phyloP scores from a whole-genome alignment of 2,797 vertebrate genomes.

The Gymnothorax javanicus region DNA sequence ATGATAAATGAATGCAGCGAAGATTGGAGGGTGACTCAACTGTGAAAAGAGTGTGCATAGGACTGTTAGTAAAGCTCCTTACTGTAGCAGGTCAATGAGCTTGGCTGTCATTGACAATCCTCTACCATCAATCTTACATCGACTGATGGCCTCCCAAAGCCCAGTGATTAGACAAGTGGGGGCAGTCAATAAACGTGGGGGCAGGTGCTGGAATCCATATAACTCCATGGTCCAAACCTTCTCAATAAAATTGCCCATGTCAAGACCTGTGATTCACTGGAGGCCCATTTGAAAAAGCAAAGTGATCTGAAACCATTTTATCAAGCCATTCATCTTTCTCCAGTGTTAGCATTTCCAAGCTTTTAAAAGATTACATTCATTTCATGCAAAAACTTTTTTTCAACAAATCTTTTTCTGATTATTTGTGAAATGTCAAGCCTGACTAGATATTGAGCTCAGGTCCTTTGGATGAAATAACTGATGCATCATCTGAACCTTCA shows the following conservation, averaged over 20 bases:
- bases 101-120: not conserved
- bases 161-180: slow-evolving; percentile 32
- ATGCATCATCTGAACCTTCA: not conserved
- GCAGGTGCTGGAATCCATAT: slow-evolving; percentile 32
- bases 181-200: slow-evolving; percentile 37
- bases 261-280: slow-evolving; percentile 20
- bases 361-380: not conserved
- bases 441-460: not conserved
- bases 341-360: not conserved
- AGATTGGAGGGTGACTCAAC: not conserved
- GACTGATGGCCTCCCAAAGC: slow-evolving; percentile 9
- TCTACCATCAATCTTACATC: slow-evolving; percentile 1
- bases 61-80: not conserved
- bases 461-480: not conserved
- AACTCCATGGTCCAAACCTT: slow-evolving; percentile 23
- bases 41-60: not conserved
- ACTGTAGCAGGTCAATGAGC: not conserved
- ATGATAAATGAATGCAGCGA: not conserved
- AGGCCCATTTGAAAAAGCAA: not conserved
- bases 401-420: not conserved
- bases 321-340: not conserved
- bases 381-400: not conserved
- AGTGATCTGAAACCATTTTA: slow-evolving; percentile 29
- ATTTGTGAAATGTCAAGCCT: not conserved
- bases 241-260: not conserved